These are phyloP conservation scores for Sardinella longiceps DNA, from an alignment of 2,797 vertebrate genomes.

Conservation along the genomic window DNA sequence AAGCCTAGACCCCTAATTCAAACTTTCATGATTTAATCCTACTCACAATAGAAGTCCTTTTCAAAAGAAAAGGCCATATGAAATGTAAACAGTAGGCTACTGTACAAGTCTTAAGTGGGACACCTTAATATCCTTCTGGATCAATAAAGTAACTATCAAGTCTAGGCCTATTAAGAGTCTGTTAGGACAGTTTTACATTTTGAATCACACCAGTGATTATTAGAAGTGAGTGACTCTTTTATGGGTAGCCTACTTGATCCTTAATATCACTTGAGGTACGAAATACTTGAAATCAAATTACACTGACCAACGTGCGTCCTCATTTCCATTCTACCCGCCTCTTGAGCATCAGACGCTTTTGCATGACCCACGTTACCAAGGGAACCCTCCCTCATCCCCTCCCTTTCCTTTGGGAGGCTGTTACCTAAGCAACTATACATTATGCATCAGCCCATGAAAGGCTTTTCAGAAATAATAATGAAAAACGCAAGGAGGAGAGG, in stretches of 20 bases:
- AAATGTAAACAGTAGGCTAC: not conserved
- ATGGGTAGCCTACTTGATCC: not conserved
- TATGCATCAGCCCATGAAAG: constrained; percentile 69
- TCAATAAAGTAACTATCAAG: too few species aligned
- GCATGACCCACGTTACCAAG: constrained; percentile 42
- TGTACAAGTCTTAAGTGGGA: too few species aligned
- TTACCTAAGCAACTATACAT: constrained; percentile 64
- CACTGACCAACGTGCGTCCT: not conserved
- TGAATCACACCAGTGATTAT: not conserved
- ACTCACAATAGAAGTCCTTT: not conserved
- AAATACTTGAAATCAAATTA: not conserved
- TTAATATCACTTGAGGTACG: not conserved
- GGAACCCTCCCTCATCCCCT: constrained; percentile 39
- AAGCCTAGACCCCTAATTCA: not conserved
- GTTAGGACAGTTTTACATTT: not conserved
- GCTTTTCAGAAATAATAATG: constrained; percentile 64
- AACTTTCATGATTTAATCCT: not conserved
- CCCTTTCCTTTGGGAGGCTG: constrained; percentile 62
- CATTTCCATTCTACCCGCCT: not conserved
- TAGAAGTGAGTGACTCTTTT: not conserved
- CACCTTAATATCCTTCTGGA: too few species aligned
- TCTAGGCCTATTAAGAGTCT: too few species aligned
- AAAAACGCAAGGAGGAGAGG: constrained; percentile 38
- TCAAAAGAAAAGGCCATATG: not conserved
- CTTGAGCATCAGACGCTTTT: not conserved